Evolutionary conservation across 2,113 vertebrate genomes (phyloP).

Genomic region (Camelus bactrianus): DNA sequence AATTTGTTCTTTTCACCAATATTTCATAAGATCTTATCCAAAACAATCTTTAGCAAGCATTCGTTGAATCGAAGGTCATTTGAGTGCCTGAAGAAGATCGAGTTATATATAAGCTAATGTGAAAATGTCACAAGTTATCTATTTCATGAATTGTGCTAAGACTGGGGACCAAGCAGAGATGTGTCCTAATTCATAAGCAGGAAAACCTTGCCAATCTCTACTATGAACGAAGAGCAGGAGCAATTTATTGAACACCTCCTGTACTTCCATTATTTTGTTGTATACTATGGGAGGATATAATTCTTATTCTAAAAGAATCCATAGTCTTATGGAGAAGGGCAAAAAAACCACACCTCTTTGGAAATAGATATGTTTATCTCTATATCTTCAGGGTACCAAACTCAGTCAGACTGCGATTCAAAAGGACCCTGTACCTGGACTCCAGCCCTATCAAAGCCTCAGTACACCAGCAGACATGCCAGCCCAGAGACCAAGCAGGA

Average conservation of each 20-base stretch:
- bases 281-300: not conserved
- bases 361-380: not conserved
- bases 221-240: not conserved
- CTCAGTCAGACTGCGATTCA: not conserved
- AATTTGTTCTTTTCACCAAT: not conserved
- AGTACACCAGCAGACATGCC: not conserved
- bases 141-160: constrained; percentile 18
- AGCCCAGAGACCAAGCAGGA: not conserved
- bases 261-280: not conserved
- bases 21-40: not conserved
- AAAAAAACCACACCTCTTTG: not conserved
- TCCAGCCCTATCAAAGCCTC: not conserved
- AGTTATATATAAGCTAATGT: not conserved
- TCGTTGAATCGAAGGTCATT: not conserved
- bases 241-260: not conserved
- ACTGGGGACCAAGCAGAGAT: not conserved
- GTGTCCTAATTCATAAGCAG: not conserved
- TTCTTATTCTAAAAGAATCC: not conserved
- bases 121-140: not conserved
- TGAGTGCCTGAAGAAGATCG: not conserved
- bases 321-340: not conserved
- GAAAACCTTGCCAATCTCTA: not conserved
- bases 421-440: not conserved
- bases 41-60: not conserved
- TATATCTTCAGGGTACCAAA: not conserved